A percentile compares a stretch with the other conserved stretches of the same genome.
Evolutionary conservation across 2,888 invertebrate species (phyloP).

Genomic region (Automeris io): DNA sequence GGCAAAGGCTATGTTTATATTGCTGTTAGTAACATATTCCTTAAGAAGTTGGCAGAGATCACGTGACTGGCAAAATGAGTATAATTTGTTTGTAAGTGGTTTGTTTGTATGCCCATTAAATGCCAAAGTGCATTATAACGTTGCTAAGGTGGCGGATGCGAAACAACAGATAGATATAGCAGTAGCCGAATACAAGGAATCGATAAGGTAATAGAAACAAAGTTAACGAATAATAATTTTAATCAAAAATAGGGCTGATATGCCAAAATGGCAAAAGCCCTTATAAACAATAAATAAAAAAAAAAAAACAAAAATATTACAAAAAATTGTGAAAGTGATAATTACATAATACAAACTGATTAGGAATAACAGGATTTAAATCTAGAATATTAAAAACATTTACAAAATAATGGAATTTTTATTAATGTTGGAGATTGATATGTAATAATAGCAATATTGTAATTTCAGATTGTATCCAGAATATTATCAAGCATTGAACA

Average conservation of each 20-base stretch:
- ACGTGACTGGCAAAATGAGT: conserved; percentile 88
- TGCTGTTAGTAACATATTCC: conserved; percentile 32
- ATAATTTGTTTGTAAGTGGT: conserved; percentile 86
- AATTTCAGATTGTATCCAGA: conserved; percentile 82
- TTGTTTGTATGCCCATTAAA: conserved; percentile 93
- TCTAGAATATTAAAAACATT: no score
- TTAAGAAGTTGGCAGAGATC: conserved; percentile 80
- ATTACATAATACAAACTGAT: no score
- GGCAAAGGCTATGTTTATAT: conserved; percentile 18
- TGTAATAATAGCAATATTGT: no score
- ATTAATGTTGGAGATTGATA: no score
- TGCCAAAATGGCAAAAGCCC: no score
- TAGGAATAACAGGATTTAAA: no score
- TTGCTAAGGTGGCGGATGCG: conserved; percentile 92
- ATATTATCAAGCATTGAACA: conserved; percentile 96
- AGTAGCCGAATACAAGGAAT: conserved; percentile 85
- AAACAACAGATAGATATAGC: conserved; percentile 82
- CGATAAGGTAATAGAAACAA: conserved; percentile 77
- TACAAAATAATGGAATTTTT: no score
- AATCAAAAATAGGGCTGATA: background rate
- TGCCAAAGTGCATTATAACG: conserved; percentile 96
- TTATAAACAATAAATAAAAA: no score
- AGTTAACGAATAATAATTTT: background rate
- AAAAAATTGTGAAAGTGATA: no score
- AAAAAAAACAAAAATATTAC: no score